Percentiles rank a stretch among this genome's conserved stretches.
phyloP scores from a whole-genome alignment of 1,140 invertebrate genomes.

The Pararge aegeria region DNA sequence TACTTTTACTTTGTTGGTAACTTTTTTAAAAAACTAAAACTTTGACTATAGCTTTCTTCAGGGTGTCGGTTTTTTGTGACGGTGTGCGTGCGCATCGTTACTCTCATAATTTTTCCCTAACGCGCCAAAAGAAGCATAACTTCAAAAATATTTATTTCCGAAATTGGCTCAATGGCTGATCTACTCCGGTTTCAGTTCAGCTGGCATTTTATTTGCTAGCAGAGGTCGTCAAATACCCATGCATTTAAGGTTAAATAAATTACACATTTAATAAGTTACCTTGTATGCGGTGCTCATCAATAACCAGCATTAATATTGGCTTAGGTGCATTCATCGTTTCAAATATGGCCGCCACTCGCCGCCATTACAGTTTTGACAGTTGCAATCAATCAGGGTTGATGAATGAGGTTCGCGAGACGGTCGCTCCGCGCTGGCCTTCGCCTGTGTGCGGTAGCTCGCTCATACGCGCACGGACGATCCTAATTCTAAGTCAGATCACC shows the following conservation, averaged over 20 bases:
- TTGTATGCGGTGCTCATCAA: conserved; percentile 67
- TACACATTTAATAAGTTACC: conserved; percentile 70
- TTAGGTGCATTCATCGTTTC: conserved; percentile 65
- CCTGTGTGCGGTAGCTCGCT: conserved; percentile 50
- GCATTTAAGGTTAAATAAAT: conserved; percentile 52
- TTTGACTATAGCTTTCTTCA: too few relatives aligned
- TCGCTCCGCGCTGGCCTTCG: conserved; percentile 7
- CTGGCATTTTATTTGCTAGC: too few relatives aligned
- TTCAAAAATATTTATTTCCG: too few relatives aligned
- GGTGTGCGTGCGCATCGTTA: too few relatives aligned
- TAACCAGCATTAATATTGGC: conserved; percentile 71
- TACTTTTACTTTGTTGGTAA: too few relatives aligned
- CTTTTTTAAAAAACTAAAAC: too few relatives aligned
- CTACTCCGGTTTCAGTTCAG: too few relatives aligned
- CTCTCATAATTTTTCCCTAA: too few relatives aligned
- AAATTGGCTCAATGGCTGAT: too few relatives aligned
- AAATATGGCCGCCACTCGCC: conserved; percentile 66
- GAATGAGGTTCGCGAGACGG: conserved; percentile 60
- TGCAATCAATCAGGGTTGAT: conserved; percentile 75
- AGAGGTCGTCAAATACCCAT: not conserved
- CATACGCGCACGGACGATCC: conserved; percentile 10
- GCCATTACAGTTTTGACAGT: conserved; percentile 73
- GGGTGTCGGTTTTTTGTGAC: too few relatives aligned
- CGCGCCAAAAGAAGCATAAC: too few relatives aligned
- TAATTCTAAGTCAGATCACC: conserved; percentile 19